Evolutionary conservation across 64 coral and sea anemone genomes (phyloP), one percentile per base, ranked within the genome.

Genomic region (Pachyseris speciosa): DNA sequence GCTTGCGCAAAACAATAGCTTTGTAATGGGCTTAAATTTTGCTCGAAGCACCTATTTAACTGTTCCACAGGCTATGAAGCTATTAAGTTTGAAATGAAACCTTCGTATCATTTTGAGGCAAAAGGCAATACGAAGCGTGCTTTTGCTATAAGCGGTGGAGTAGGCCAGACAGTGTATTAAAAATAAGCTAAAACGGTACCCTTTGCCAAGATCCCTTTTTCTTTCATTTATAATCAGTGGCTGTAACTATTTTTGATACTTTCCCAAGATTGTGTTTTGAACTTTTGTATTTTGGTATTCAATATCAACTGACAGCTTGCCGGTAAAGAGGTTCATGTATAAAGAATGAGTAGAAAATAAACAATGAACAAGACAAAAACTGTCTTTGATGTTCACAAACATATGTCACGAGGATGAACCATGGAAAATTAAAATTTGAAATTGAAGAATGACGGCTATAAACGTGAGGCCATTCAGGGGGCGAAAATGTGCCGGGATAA

Each of bases 1-100:
- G 77, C 55, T 38, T 20, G 77, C 10, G 29, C 32, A 22, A 36
- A 38, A 81, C 77, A 81, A 81, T 81, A 27, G 77, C 53, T 63
- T 60, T 61, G 60, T 81, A 81, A 81, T 81, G 77, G 53, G 13
- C 75, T 37, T 63, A 81, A 81, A 61, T 58, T 81, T 81, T 81
- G 52, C 53, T 81, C 77, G 63, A 60, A 81, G 36, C 51, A 80
- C 25, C 50, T 58, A 80, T 80, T 80, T 80, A 80, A 80, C 75
- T 81, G 53, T 61, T 63, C 19, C 34, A 24, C 51, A 40, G 55
- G 25, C 10, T 58, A 57, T 55, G 13, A 63, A 81, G 36, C 48
- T 81, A 40, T 41, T 81, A 60, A 40, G 5, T 63, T 40, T 61
- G 19, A 79, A 79, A 58, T 57, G 27, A 57, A 33, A 38, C 39